Conservation (phyloP, 1,140 invertebrate genomes). For the Sitobion miscanthi region DNA sequence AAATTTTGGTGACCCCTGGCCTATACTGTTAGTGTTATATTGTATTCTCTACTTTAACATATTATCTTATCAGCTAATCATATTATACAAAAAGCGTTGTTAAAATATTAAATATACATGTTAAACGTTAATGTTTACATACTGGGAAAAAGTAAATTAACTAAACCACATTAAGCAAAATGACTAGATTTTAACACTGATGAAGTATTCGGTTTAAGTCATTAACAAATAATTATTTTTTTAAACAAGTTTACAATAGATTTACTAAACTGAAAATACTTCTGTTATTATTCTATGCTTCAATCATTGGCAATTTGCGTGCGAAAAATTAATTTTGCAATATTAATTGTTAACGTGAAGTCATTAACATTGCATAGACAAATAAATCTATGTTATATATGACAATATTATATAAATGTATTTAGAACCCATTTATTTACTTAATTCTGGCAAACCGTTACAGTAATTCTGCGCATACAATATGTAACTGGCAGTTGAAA, state of each 20-base stretch:
- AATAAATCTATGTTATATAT: not conserved
- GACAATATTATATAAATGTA: not conserved
- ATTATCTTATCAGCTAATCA: not conserved
- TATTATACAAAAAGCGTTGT: not conserved
- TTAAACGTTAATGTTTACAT: not conserved
- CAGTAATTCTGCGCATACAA: not conserved
- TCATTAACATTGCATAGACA: not conserved
- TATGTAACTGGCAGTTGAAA: not conserved
- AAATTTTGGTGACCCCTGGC: too few species aligned
- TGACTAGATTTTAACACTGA: not conserved
- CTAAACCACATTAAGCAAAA: not conserved
- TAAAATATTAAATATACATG: not conserved
- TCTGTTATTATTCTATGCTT: not conserved
- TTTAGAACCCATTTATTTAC: not conserved
- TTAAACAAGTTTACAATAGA: not conserved
- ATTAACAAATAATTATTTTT: not conserved
- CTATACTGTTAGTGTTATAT: not conserved
- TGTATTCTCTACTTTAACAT: not conserved
- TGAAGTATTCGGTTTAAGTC: not conserved
- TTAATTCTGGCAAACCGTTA: not conserved
- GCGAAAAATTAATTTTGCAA: not conserved
- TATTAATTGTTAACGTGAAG: not conserved
- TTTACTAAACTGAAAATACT: not conserved
- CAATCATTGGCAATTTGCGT: not conserved
- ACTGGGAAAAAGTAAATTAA: not conserved